Base-by-base conservation (phyloP, 2,113 vertebrate genomes). In the Australoheros scitulus region DNA sequence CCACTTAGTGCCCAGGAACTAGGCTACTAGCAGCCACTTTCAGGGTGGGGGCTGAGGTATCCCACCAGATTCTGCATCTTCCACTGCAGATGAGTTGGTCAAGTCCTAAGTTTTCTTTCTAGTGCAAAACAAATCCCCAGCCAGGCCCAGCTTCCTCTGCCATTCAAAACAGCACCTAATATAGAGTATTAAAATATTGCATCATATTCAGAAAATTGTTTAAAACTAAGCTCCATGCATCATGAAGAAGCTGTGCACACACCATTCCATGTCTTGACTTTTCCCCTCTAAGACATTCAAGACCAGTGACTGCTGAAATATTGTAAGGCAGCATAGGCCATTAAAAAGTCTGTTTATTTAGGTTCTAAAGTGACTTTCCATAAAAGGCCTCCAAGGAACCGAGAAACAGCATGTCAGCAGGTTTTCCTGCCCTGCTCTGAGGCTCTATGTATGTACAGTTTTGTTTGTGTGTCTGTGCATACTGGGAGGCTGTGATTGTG, bases 321-420 rank as follows among this genome's bases (percentile, higher is more conserved):
- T 86, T 75, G 74, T 81, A 74, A 84, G 47, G 87, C 77, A 81
- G 74, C 20, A 47, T 75, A 76, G 86, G 74, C 91, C 87, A 91
- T 93, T 93, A 94, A 91, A 84, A 92, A 88, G 88, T 80, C 85
- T 92, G 88, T 92, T 93, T 93, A 93, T 95, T 93, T 92, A 90
- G 92, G 87, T 91, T 89, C 88, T 91, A 47, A 87, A 90, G 92
- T 92, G 89, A 86, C 86, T 88, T 91, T 90, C 80, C 14, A 57
- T 82, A 88, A 80, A 79, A 84, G 77, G 81, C 87, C 78, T 90
- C 59, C 75, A 26, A 63, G 89, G 91, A 91, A 90, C 41, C 55
- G 11, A 63, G 64, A 94, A 95, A 91, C 79, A 58, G 83, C 87
- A 17, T 75, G 90, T 94, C 92, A 92, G 91, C 93, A 93, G 79